phyloP scores from a whole-genome alignment of 2,797 vertebrate genomes.

The Syncerus caffer region DNA sequence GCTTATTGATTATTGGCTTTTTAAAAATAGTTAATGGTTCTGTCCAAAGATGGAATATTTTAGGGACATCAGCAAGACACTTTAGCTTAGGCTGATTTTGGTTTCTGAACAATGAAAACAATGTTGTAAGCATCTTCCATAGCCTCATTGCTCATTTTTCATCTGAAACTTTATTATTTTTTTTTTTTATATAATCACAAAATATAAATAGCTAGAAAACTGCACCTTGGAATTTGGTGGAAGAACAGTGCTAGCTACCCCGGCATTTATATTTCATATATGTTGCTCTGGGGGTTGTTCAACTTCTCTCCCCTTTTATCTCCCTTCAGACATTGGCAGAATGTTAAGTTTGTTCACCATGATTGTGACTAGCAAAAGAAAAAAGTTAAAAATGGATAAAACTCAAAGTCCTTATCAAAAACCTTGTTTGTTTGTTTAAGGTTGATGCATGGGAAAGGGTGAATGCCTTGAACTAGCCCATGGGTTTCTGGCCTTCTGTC shows the following conservation, averaged over 20 bases:
- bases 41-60: slow-evolving; percentile 72
- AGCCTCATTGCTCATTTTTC: neutral
- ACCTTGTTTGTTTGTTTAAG: neutral
- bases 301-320: neutral
- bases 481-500: neutral
- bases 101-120: slow-evolving; percentile 52
- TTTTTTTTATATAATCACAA: neutral
- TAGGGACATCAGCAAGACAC: slow-evolving; percentile 72
- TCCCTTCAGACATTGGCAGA: neutral
- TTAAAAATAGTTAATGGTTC: slow-evolving; percentile 76
- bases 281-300: neutral
- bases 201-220: slow-evolving; percentile 26
- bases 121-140: slow-evolving; percentile 51
- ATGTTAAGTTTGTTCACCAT: neutral
- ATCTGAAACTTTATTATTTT: neutral
- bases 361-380: neutral
- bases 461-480: neutral
- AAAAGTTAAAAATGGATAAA: neutral
- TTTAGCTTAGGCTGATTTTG: slow-evolving; percentile 48
- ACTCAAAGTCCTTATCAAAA: slow-evolving; percentile 27
- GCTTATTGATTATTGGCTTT: slow-evolving; percentile 84
- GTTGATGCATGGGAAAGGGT: neutral
- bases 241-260: neutral
- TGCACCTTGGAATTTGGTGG: neutral
- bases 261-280: neutral